These are phyloP conservation scores for Anas capensis DNA, from an alignment of 2,797 vertebrate genomes.

Conservation along the genomic window DNA sequence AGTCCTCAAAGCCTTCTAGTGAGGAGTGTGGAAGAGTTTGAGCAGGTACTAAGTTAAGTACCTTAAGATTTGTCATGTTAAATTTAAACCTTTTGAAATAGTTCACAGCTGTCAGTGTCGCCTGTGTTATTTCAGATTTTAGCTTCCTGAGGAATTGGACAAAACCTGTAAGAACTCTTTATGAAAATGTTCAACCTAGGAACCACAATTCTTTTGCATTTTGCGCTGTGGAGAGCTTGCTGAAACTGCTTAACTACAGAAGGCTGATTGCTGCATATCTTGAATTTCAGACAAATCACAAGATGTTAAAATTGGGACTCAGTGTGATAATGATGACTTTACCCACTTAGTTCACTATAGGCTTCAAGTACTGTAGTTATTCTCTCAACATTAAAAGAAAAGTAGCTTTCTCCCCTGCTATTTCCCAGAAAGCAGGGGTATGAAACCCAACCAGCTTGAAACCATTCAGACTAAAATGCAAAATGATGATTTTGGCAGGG, in stretches of 20 bases:
- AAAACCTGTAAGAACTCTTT: slow-evolving; percentile 50
- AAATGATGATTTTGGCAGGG: slow-evolving; percentile 60
- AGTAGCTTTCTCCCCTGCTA: background rate
- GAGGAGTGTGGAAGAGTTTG: background rate
- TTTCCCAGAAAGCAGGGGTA: slow-evolving; percentile 34
- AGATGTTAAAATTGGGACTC: slow-evolving; percentile 59
- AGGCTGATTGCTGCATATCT: slow-evolving; percentile 6
- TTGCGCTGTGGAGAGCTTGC: slow-evolving; percentile 15
- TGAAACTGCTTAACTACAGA: slow-evolving; percentile 56
- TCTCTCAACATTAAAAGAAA: slow-evolving; percentile 57
- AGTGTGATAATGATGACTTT: slow-evolving; percentile 60
- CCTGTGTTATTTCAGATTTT: slow-evolving; percentile 36
- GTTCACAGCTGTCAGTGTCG: background rate
- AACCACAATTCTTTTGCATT: background rate
- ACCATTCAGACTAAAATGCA: slow-evolving; percentile 57
- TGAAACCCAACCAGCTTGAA: slow-evolving; percentile 67
- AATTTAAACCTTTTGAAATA: slow-evolving; percentile 49
- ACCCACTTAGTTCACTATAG: slow-evolving; percentile 52
- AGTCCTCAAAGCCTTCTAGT: background rate
- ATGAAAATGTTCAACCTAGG: background rate
- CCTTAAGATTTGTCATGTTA: slow-evolving; percentile 13
- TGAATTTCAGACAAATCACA: slow-evolving; percentile 49
- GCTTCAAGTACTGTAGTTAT: slow-evolving; percentile 41
- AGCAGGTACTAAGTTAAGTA: background rate
- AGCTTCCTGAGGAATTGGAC: slow-evolving; percentile 46